phyloP scores from a whole-genome alignment of 2,888 invertebrate genomes.

The Patella pellucida region DNA sequence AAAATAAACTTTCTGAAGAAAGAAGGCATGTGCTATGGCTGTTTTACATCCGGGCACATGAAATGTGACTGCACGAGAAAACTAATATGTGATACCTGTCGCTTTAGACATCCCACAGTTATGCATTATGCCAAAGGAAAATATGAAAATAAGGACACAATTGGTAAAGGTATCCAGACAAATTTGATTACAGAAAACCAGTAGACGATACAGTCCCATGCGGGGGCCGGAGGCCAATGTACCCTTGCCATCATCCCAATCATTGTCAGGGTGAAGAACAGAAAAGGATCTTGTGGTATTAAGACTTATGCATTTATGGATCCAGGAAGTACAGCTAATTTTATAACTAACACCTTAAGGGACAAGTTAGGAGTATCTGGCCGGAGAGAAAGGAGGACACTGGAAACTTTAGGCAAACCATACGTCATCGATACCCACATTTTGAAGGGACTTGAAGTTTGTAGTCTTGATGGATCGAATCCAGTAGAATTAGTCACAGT shows the following conservation, averaged over 20 bases:
- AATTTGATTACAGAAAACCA: background rate
- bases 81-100: background rate
- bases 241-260: conserved; percentile 26
- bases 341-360: conserved; percentile 20
- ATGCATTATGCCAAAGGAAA: background rate
- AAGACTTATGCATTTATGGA: conserved; percentile 24
- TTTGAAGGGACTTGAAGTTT: conserved; percentile 13
- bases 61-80: background rate
- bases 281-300: background rate
- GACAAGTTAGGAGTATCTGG: conserved; percentile 8
- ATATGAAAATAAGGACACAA: background rate
- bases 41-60: background rate
- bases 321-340: conserved; percentile 26
- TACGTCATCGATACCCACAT: conserved; percentile 1
- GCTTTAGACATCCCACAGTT: conserved; percentile 1
- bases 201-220: conserved; percentile 5
- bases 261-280: conserved; percentile 14
- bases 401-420: conserved; percentile 16
- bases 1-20: background rate
- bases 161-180: background rate
- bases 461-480: conserved; percentile 12
- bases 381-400: background rate
- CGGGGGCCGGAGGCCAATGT: conserved; percentile 11
- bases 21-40: background rate
- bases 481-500: background rate